Base-by-base conservation (phyloP, 2,888 invertebrate genomes). In the Hyalella azteca region DNA sequence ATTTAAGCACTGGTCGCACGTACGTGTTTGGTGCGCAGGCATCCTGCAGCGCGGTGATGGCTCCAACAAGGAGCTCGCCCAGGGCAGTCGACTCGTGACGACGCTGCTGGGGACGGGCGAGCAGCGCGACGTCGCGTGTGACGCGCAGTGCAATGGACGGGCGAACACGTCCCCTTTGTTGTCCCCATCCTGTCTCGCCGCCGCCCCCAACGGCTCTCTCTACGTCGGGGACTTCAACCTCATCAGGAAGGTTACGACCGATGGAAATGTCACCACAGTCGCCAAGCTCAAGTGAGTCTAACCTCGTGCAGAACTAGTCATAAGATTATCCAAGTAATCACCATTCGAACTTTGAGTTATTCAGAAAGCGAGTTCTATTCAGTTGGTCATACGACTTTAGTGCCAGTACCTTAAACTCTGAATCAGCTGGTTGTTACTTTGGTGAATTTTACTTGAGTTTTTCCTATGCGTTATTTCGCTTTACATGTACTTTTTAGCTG, bases 11-110 rank as follows among this genome's bases (percentile, higher is more conserved):
- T n/a, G n/a, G n/a, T n/a, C n/a, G n/a, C n/a, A n/a, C n/a, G n/a
- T n/a, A n/a, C n/a, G n/a, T n/a, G n/a, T n/a, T n/a, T n/a, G n/a
- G n/a, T 54, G 2, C 32, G n/a, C 82, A 93, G 94, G 92, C 32
- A 97, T 98, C 84, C 90, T 99, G 66, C 98, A 99, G 88, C 97
- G 97, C 88, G 99, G 99, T 50, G 97, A 98, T 87, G 98, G 99
- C 79, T 95, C 96, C 2, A 94, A 96, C 60, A 90, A 98, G 48
- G 97, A 98, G 88, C 91, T 98, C 88, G 97, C 95, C 87, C 97
- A 96, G 87, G 94, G 95, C 87, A 95, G 96, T 87, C 95, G 95
- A 66, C 90, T 95, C 86, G 96, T 94, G 66, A 80, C 81, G 1
- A 82, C 83, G n/a, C 73, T 83, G 4, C 77, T 97, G 94, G 97